Conservation (phyloP, 2,113 vertebrate genomes). For the Odontesthes bonariensis region DNA sequence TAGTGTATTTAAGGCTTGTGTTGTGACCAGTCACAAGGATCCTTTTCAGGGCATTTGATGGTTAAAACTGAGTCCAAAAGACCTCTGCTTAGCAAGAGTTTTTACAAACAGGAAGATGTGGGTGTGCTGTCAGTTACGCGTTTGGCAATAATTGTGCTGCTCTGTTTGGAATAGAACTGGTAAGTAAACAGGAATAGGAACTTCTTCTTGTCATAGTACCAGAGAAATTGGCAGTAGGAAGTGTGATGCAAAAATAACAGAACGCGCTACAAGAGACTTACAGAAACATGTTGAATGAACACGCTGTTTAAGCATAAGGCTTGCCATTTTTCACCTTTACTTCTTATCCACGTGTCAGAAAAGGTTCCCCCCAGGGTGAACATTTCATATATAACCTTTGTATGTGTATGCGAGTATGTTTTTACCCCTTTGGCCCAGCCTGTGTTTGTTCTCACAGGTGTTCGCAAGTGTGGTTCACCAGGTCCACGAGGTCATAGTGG, state of each 20-base stretch:
- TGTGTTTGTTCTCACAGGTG: too few species aligned
- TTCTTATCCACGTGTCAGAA: too few species aligned
- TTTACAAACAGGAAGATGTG: conserved; percentile 12
- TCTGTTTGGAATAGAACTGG: not conserved
- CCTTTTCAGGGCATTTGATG: not conserved
- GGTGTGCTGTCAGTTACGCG: conserved; percentile 3
- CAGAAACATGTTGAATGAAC: too few species aligned
- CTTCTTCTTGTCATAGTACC: not conserved
- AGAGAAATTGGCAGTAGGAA: not conserved
- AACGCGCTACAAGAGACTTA: too few species aligned
- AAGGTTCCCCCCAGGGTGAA: too few species aligned
- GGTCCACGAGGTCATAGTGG: not conserved
- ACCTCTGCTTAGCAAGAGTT: not conserved
- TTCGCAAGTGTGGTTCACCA: not conserved
- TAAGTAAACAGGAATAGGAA: not conserved
- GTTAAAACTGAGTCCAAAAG: not conserved
- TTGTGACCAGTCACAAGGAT: too few species aligned
- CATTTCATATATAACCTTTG: too few species aligned
- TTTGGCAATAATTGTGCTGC: not conserved
- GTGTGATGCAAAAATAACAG: not conserved
- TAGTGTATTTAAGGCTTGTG: too few species aligned
- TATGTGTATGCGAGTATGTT: too few species aligned
- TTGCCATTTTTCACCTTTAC: too few species aligned
- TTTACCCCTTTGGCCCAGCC: too few species aligned
- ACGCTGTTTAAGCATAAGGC: too few species aligned